These are phyloP conservation scores for Ochropleura plecta DNA, from an alignment of 2,888 invertebrate species.

Conservation along the genomic window DNA sequence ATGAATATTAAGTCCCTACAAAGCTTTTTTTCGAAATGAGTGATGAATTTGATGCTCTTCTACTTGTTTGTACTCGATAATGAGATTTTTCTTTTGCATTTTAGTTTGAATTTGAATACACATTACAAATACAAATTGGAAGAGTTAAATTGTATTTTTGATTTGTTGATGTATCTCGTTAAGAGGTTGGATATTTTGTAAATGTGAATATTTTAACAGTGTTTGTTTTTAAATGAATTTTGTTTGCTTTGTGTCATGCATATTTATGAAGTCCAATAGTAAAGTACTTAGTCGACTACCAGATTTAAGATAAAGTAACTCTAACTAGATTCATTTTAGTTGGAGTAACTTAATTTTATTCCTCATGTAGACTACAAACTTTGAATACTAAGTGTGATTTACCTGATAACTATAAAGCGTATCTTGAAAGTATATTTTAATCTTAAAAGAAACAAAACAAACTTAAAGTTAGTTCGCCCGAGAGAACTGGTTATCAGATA, in stretches of 20 bases:
- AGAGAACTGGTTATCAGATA: too few species aligned
- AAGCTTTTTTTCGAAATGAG: slow-evolving; percentile 9
- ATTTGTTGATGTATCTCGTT: slow-evolving; percentile 38
- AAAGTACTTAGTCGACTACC: neutral
- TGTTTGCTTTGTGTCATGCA: neutral
- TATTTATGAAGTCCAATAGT: neutral
- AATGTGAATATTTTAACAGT: slow-evolving; percentile 15
- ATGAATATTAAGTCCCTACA: neutral
- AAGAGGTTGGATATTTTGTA: neutral
- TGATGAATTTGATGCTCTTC: slow-evolving; percentile 13
- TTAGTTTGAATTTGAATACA: slow-evolving; percentile 34
- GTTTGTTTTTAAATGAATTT: slow-evolving; percentile 1
- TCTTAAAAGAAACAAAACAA: neutral
- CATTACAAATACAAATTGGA: slow-evolving; percentile 19
- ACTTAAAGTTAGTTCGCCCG: too few species aligned
- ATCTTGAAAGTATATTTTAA: neutral
- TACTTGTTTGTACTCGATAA: slow-evolving; percentile 32
- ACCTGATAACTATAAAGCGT: neutral
- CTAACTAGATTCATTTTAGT: neutral
- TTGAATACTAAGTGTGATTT: neutral
- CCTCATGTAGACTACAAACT: neutral
- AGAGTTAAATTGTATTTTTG: slow-evolving; percentile 43
- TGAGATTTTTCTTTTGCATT: slow-evolving; percentile 32
- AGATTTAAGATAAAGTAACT: neutral
- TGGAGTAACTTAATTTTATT: neutral